Conservation (phyloP, 2,888 invertebrate genomes). For the Eledona agricola region DNA sequence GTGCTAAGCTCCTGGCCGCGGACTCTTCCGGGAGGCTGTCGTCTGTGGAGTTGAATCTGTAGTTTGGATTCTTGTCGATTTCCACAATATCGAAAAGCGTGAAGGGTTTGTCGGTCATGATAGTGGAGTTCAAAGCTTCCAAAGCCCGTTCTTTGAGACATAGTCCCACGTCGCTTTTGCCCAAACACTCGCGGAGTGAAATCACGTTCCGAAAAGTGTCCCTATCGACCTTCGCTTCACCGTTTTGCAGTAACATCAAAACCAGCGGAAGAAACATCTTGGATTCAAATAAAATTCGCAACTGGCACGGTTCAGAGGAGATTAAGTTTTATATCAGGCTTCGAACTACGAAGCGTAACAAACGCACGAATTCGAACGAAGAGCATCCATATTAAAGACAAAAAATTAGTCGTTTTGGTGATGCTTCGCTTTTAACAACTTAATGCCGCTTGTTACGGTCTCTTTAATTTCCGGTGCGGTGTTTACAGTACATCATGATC, state of each 20-base stretch:
- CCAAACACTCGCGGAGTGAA: constrained; percentile 55
- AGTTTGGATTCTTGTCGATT: constrained; percentile 58
- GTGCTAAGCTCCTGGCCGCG: constrained; percentile 64
- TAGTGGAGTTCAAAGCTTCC: constrained; percentile 60
- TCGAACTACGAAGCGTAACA: constrained; percentile 48
- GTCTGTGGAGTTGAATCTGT: constrained; percentile 53
- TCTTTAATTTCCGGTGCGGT: constrained; percentile 41
- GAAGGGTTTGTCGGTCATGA: constrained; percentile 58
- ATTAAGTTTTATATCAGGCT: constrained; percentile 49
- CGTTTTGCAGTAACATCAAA: constrained; percentile 9
- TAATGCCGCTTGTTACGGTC: constrained; percentile 52
- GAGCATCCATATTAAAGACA: constrained; percentile 27
- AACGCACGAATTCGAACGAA: constrained; percentile 37
- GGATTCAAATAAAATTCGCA: constrained; percentile 8
- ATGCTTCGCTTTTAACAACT: constrained; percentile 38
- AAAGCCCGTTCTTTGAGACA: constrained; percentile 63
- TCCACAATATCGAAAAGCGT: constrained; percentile 53
- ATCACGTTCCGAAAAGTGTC: constrained; percentile 39
- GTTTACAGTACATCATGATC: constrained; percentile 9
- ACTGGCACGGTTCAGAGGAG: constrained; percentile 28
- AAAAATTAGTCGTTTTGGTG: constrained; percentile 40
- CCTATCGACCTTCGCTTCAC: constrained; percentile 10
- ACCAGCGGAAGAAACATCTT: constrained; percentile 7
- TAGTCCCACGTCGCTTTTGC: constrained; percentile 52
- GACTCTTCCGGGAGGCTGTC: constrained; percentile 67